phyloP scores from a whole-genome alignment of 2,888 invertebrate genomes.

The Cheilosia variabilis region DNA sequence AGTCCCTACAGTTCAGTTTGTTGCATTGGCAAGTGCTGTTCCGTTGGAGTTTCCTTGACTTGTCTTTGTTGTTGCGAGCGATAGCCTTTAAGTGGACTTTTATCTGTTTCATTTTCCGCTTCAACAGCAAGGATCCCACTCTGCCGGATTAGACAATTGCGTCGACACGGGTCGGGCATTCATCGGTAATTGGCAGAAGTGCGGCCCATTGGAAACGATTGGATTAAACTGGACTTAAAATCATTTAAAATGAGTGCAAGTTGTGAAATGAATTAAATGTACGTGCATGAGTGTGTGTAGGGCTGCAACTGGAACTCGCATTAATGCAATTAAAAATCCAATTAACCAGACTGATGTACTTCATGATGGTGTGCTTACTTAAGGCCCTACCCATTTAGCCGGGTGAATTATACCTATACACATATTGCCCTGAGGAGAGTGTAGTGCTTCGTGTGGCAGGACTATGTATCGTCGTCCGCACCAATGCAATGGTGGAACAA shows the following conservation, averaged over 20 bases:
- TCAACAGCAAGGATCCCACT: slow-evolving; percentile 25
- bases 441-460: neutral
- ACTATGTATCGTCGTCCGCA: neutral
- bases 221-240: slow-evolving; percentile 57
- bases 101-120: slow-evolving; percentile 44
- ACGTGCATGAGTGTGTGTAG: neutral
- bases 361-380: slow-evolving; percentile 34
- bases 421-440: neutral
- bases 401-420: neutral
- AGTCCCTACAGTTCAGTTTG: neutral
- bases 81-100: slow-evolving; percentile 55
- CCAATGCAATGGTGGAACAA: slow-evolving; percentile 48
- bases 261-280: slow-evolving; percentile 50
- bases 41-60: slow-evolving; percentile 24
- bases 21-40: slow-evolving; percentile 10
- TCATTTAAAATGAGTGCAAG: slow-evolving; percentile 52
- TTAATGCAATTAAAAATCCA: slow-evolving; percentile 61
- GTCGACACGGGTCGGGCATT: neutral
- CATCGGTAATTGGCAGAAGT: slow-evolving; percentile 44
- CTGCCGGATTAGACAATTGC: slow-evolving; percentile 47
- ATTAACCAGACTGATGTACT: slow-evolving; percentile 69
- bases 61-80: slow-evolving; percentile 22
- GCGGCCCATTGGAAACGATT: slow-evolving; percentile 35
- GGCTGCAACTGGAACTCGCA: slow-evolving; percentile 46
- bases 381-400: neutral